Conservation (phyloP, 2,888 invertebrate genomes). For the Ganaspis brasiliensis region DNA sequence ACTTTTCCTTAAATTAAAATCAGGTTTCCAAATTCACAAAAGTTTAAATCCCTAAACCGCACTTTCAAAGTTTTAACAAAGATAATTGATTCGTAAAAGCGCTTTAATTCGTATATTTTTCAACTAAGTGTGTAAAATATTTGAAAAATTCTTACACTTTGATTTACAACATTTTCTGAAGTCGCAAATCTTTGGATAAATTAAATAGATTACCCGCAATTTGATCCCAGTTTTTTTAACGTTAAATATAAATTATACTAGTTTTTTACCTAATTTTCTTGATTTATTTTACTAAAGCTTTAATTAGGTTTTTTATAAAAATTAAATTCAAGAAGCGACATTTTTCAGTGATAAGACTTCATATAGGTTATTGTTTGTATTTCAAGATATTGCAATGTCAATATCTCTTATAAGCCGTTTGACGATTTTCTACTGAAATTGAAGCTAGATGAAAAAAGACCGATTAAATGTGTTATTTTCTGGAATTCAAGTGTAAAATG, state of each 20-base stretch:
- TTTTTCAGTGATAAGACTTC: too few relatives aligned
- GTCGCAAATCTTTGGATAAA: background rate
- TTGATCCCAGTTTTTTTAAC: too few relatives aligned
- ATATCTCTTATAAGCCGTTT: background rate
- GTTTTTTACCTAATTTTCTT: too few relatives aligned
- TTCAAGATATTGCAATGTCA: background rate
- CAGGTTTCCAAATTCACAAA: background rate
- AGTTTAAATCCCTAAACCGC: constrained; percentile 7
- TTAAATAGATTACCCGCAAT: too few relatives aligned
- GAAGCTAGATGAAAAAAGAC: background rate
- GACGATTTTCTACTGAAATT: background rate
- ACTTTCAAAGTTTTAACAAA: background rate
- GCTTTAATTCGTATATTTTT: background rate
- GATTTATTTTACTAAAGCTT: too few relatives aligned
- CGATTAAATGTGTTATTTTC: constrained; percentile 28
- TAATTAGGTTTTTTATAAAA: too few relatives aligned
- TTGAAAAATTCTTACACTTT: too few relatives aligned
- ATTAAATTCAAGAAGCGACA: too few relatives aligned
- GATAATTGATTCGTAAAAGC: background rate
- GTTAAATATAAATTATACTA: too few relatives aligned
- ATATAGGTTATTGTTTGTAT: background rate
- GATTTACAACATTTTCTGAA: too few relatives aligned
- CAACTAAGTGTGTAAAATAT: too few relatives aligned
- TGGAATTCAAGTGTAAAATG: constrained; percentile 3
- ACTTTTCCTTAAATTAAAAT: background rate